These are phyloP conservation scores for Campaea margaritaria DNA, from an alignment of 2,888 invertebrate genomes.

Conservation along the genomic window DNA sequence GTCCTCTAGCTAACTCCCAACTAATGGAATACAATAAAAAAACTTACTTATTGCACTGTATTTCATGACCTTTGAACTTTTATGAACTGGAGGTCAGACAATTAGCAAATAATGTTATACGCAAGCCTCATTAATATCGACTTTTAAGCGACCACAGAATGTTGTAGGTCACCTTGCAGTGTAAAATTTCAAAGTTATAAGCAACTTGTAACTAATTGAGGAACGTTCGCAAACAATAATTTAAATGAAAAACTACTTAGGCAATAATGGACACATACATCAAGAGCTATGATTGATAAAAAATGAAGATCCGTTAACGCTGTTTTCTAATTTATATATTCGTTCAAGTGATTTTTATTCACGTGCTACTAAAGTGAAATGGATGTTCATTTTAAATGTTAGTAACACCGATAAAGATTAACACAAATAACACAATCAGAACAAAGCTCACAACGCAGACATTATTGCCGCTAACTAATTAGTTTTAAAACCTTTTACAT, in stretches of 20 bases:
- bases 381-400: not conserved
- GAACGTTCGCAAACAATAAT: slow-evolving; percentile 23
- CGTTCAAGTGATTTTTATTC: too few species aligned
- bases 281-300: slow-evolving; percentile 14
- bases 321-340: too few species aligned
- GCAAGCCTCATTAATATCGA: slow-evolving; percentile 16
- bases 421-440: slow-evolving; percentile 21
- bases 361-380: too few species aligned
- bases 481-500: slow-evolving; percentile 53
- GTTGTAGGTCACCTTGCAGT: slow-evolving; percentile 4
- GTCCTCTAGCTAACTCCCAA: slow-evolving; percentile 1
- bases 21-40: not conserved
- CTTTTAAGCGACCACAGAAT: slow-evolving; percentile 12
- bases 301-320: too few species aligned
- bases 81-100: slow-evolving; percentile 13
- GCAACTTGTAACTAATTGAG: slow-evolving; percentile 6
- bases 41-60: slow-evolving; percentile 3
- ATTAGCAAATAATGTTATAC: slow-evolving; percentile 13
- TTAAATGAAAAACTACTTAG: slow-evolving; percentile 27
- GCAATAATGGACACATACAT: slow-evolving; percentile 32
- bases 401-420: slow-evolving; percentile 7
- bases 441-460: slow-evolving; percentile 30
- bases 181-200: slow-evolving; percentile 5
- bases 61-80: not conserved
- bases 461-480: slow-evolving; percentile 48